These are phyloP conservation scores for Bungarus multicinctus DNA, from an alignment of 2,113 vertebrate species.

Conservation along the genomic window DNA sequence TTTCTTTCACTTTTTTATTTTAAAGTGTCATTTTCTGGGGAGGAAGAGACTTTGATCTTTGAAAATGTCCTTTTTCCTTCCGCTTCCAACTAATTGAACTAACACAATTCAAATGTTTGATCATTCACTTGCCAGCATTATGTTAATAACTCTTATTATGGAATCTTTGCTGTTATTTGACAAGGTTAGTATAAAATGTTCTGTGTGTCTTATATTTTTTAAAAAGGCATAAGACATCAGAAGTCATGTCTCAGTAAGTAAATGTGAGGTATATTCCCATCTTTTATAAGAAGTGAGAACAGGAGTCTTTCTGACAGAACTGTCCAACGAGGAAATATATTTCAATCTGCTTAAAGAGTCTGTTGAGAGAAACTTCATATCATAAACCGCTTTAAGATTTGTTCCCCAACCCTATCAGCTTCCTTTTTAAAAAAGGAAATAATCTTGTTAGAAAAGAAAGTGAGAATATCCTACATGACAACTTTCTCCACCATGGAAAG, in stretches of 20 bases:
- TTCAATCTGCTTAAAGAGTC: neutral
- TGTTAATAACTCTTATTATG: neutral
- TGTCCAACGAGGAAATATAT: neutral
- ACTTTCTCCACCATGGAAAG: neutral
- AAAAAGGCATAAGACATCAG: neutral
- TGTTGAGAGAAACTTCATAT: neutral
- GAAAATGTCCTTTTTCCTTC: neutral
- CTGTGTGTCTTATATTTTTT: neutral
- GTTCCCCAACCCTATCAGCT: neutral
- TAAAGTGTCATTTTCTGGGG: neutral
- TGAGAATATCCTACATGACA: neutral
- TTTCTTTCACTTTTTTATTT: neutral
- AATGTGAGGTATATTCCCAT: neutral
- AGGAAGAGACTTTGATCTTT: neutral
- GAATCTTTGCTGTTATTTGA: neutral
- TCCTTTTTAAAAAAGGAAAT: neutral
- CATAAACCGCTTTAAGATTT: neutral
- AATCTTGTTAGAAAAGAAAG: neutral
- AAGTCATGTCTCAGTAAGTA: slow-evolving; percentile 1
- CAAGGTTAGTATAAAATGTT: neutral
- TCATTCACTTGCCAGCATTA: neutral
- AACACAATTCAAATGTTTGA: neutral
- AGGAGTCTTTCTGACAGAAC: neutral
- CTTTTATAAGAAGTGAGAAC: neutral
- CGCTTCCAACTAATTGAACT: neutral